A percentile compares a stretch with the other conserved stretches of the same genome.
These are phyloP conservation scores for Phaethornis superciliosus DNA, from an alignment of 2,113 vertebrate species.

Conservation along the genomic window DNA sequence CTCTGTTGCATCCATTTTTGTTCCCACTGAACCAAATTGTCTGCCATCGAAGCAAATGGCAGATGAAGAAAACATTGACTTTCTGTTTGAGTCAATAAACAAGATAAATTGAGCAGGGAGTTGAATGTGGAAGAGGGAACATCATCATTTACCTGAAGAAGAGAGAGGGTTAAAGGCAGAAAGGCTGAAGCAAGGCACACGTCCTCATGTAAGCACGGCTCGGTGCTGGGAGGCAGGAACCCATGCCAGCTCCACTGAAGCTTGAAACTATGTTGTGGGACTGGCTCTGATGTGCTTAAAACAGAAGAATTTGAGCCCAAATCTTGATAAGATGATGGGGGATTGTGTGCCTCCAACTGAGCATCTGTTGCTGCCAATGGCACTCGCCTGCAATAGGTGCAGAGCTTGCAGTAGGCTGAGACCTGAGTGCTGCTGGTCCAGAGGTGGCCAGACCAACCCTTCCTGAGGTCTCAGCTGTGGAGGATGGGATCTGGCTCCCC, in stretches of 20 bases:
- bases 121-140: slow-evolving; percentile 33
- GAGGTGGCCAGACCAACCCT: neutral
- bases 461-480: neutral
- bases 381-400: fast-evolving
- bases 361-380: neutral
- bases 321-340: fast-evolving
- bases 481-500: neutral
- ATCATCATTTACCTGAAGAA: slow-evolving; percentile 60
- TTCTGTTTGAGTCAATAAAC: slow-evolving; percentile 75
- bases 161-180: slow-evolving; percentile 46
- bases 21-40: slow-evolving; percentile 23
- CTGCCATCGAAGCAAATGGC: slow-evolving; percentile 59
- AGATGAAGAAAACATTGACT: slow-evolving; percentile 76
- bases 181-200: neutral
- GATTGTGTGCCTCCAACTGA: neutral
- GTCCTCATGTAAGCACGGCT: fast-evolving
- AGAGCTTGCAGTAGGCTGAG: neutral
- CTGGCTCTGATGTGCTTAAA: neutral
- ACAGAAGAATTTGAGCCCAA: neutral
- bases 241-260: fast-evolving
- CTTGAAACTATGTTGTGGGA: too few relatives aligned
- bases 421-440: neutral
- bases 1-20: neutral
- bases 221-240: neutral
- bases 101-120: slow-evolving; percentile 71